Evolutionary conservation across 2,113 vertebrate species (phyloP).

Genomic region (Ctenodactylus gundi): DNA sequence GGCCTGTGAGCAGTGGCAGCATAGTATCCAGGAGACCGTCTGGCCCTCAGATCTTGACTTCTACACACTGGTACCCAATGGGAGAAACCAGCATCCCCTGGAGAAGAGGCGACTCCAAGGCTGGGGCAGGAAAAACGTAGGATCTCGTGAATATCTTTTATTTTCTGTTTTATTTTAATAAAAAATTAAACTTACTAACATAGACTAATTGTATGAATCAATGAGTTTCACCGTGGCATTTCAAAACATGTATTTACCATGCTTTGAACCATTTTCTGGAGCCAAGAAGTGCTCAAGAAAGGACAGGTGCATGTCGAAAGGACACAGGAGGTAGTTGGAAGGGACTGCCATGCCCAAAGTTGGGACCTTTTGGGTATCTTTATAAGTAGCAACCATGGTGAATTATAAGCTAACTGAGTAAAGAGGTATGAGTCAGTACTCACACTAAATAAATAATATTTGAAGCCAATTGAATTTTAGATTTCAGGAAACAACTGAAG

Average conservation of each 20-base stretch:
- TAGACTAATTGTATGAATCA: background rate
- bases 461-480: background rate
- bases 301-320: background rate
- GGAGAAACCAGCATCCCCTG: background rate
- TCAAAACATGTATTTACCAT: background rate
- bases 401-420: background rate
- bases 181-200: background rate
- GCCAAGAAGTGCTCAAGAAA: background rate
- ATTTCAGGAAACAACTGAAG: background rate
- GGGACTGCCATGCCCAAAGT: background rate
- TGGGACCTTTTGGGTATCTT: background rate
- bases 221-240: background rate
- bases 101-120: background rate
- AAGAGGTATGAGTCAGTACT: background rate
- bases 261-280: background rate
- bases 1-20: background rate
- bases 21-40: background rate
- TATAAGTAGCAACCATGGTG: background rate
- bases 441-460: background rate
- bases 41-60: background rate
- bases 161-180: background rate
- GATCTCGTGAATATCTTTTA: background rate
- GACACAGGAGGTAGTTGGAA: background rate
- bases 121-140: background rate
- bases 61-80: background rate